Conservation (phyloP, 2,888 invertebrate species). For the Zelleria hepariella region DNA sequence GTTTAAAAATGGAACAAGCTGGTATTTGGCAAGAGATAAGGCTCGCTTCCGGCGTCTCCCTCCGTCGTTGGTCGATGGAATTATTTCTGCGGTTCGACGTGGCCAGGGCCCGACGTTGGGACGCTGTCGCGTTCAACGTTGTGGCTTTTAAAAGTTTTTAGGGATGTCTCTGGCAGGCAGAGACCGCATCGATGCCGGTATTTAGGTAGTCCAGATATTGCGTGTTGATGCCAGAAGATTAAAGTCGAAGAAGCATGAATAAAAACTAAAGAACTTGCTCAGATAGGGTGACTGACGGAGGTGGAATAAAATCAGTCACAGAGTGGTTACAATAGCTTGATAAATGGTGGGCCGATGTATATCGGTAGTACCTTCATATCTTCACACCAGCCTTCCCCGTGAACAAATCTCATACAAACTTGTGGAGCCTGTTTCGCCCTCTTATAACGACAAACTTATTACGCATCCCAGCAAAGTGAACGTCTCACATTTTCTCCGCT, state of each 20-base stretch:
- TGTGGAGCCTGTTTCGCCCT: too few relatives aligned
- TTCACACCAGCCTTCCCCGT: too few relatives aligned
- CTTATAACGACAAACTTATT: too few relatives aligned
- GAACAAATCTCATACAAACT: too few relatives aligned
- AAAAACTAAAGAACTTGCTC: too few relatives aligned
- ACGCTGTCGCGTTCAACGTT: conserved; percentile 65
- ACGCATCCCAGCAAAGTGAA: background rate
- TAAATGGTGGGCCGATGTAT: too few relatives aligned
- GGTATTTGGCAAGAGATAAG: conserved; percentile 66
- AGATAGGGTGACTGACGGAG: too few relatives aligned
- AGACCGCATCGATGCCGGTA: background rate
- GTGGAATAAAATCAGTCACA: too few relatives aligned
- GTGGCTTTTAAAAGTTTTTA: conserved; percentile 63
- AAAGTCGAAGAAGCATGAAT: too few relatives aligned
- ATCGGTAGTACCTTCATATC: too few relatives aligned
- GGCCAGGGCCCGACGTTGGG: conserved; percentile 45
- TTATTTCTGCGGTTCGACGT: conserved; percentile 67
- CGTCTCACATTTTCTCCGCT: background rate
- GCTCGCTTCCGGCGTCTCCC: conserved; percentile 64
- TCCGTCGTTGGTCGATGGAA: conserved; percentile 46
- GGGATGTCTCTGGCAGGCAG: conserved; percentile 26
- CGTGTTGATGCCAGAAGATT: too few relatives aligned
- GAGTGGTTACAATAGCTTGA: too few relatives aligned
- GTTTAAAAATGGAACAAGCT: conserved; percentile 71
- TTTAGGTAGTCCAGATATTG: background rate